These are phyloP conservation scores for Pteromalus puparum DNA, from an alignment of 1,140 invertebrate species.

Conservation along the genomic window DNA sequence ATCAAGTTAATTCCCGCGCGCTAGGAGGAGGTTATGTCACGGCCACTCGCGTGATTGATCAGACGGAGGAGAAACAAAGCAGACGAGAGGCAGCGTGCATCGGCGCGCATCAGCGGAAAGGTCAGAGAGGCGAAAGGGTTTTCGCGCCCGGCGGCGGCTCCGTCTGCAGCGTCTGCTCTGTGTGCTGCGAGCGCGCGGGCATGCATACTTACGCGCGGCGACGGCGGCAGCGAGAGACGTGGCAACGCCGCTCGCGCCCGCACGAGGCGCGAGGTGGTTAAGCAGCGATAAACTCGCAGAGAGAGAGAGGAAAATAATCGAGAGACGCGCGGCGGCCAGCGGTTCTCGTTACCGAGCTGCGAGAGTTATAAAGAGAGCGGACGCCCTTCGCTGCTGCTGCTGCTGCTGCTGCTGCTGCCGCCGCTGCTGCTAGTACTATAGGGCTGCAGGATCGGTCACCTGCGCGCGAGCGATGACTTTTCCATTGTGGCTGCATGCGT, in stretches of 20 bases:
- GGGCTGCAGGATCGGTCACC: neutral
- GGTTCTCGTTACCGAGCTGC: constrained; percentile 2
- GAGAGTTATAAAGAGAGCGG: neutral
- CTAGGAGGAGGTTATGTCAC: constrained; percentile 16
- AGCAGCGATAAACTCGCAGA: constrained; percentile 47
- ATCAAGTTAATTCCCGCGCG: neutral
- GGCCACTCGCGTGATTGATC: constrained; percentile 5
- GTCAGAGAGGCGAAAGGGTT: constrained; percentile 31
- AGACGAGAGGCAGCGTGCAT: neutral
- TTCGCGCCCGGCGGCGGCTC: neutral
- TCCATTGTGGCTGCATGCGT: too few relatives aligned
- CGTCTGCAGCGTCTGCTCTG: neutral
- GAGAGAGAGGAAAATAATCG: constrained; percentile 59
- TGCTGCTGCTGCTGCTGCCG: too few relatives aligned
- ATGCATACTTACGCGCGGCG: neutral
- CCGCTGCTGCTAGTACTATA: too few relatives aligned
- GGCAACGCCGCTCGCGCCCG: constrained; percentile 29
- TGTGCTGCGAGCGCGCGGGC: neutral
- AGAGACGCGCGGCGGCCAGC: constrained; percentile 58
- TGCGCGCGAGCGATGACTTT: neutral
- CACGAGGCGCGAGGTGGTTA: constrained; percentile 50
- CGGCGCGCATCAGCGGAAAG: neutral
- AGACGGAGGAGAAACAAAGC: neutral
- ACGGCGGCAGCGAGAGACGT: constrained; percentile 40
- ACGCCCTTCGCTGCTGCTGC: constrained; percentile 28